Conservation (phyloP, 2,113 vertebrate genomes). For the Nycticryphes semicollaris region DNA sequence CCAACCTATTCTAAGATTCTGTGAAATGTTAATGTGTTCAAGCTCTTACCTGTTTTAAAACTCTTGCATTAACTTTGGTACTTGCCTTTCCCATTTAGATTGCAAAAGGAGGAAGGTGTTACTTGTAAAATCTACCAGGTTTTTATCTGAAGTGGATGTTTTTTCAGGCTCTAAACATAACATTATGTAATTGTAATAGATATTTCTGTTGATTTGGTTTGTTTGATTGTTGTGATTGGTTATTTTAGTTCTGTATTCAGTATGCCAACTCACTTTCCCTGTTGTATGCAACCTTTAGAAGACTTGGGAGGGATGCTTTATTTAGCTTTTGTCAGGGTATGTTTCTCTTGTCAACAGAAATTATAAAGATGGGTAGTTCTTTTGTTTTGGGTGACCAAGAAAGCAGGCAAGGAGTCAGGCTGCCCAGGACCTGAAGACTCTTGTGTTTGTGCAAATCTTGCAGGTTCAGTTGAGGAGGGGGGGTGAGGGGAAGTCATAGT, state of each 20-base stretch:
- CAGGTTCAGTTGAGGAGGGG: accelerated
- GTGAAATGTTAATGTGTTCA: background rate
- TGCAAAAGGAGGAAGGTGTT: background rate
- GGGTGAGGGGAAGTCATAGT: accelerated
- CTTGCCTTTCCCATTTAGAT: background rate
- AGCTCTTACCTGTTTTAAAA: background rate
- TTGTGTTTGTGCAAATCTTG: background rate
- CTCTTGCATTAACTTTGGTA: background rate
- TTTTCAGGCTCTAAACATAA: background rate
- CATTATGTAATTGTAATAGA: background rate
- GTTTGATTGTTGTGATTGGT: too few relatives aligned
- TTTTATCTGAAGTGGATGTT: background rate
- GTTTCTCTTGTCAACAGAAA: background rate
- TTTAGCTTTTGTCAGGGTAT: background rate
- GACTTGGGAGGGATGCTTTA: background rate
- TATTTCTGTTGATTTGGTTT: background rate
- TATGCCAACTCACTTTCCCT: background rate
- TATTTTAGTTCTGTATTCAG: background rate
- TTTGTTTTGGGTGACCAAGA: background rate
- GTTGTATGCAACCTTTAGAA: background rate
- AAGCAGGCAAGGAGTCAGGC: background rate
- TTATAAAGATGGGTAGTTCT: background rate
- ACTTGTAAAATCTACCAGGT: background rate
- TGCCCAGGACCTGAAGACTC: background rate
- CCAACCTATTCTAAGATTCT: background rate